Conservation (phyloP, 2,797 vertebrate genomes). For the Danio kyathit region DNA sequence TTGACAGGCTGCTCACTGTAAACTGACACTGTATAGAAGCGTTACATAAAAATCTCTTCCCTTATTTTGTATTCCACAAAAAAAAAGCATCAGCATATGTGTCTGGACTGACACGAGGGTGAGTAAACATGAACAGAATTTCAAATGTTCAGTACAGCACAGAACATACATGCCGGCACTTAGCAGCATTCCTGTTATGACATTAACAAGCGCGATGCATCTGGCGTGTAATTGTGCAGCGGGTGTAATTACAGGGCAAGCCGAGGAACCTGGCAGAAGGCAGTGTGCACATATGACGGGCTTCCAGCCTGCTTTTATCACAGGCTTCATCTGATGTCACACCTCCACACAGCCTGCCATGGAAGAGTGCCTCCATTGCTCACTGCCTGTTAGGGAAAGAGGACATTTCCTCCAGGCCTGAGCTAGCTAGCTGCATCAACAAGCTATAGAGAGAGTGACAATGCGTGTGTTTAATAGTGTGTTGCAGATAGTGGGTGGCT, state of each 20-base stretch:
- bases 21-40: not conserved
- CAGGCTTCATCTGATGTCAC: constrained; percentile 53
- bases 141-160: not conserved
- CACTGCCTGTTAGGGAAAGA: constrained; percentile 15
- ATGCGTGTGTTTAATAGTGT: constrained; percentile 12
- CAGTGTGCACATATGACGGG: constrained; percentile 11
- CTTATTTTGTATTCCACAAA: not conserved
- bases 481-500: constrained; percentile 27
- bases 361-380: constrained; percentile 15
- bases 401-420: constrained; percentile 18
- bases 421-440: not conserved
- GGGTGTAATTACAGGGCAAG: constrained; percentile 28
- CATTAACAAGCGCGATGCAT: constrained; percentile 15
- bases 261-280: not conserved
- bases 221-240: constrained; percentile 40
- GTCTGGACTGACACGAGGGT: not conserved
- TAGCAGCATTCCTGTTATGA: constrained; percentile 8
- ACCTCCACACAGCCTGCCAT: constrained; percentile 27
- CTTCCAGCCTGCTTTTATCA: constrained; percentile 50
- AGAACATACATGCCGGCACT: constrained; percentile 9
- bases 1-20: not conserved
- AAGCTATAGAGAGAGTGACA: constrained; percentile 13
- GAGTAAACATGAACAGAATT: not conserved
- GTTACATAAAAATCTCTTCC: not conserved
- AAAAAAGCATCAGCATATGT: not conserved